These are phyloP conservation scores for Actinernus sp. DNA, from an alignment of 92 coral and sea anemone species.

Conservation along the genomic window DNA sequence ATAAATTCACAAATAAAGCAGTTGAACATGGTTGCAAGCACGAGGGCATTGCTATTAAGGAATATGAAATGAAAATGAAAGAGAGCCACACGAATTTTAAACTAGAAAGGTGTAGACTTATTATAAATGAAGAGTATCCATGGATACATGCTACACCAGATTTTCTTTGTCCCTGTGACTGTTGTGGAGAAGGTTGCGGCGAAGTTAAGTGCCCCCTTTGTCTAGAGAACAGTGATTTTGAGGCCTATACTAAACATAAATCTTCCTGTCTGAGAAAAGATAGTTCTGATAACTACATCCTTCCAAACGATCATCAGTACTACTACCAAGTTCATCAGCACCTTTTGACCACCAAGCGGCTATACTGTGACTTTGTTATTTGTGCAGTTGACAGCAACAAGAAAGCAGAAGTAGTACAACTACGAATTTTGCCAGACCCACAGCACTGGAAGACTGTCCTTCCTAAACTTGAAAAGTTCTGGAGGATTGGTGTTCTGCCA, in stretches of 20 bases:
- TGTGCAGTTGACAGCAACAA: conserved; percentile 12
- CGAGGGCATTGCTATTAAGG: conserved; percentile 18
- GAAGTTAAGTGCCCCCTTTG: conserved; percentile 71
- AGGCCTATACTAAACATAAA: conserved; percentile 11
- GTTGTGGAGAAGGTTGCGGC: conserved; percentile 80
- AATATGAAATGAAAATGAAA: conserved; percentile 30
- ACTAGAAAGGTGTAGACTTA: conserved; percentile 37
- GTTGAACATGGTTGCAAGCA: conserved; percentile 40
- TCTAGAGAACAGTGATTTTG: conserved; percentile 35
- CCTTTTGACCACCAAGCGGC: conserved; percentile 22
- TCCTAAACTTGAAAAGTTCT: conserved; percentile 30
- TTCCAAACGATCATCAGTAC: conserved; percentile 28
- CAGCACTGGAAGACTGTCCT: conserved; percentile 29
- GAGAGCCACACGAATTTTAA: conserved; percentile 30
- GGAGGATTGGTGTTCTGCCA: conserved; percentile 65
- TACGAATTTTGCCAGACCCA: conserved; percentile 34
- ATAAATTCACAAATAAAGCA: conserved; percentile 36
- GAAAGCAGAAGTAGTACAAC: conserved; percentile 25
- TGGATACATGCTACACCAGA: conserved; percentile 76
- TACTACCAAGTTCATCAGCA: conserved; percentile 58
- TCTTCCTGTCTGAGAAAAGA: conserved; percentile 37
- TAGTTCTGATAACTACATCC: neutral
- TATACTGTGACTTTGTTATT: conserved; percentile 45
- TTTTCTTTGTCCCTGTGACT: conserved; percentile 59
- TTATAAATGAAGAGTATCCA: conserved; percentile 46